Evolutionary conservation across 1,140 invertebrate species (phyloP).

Genomic region (Archivesica marissinica): DNA sequence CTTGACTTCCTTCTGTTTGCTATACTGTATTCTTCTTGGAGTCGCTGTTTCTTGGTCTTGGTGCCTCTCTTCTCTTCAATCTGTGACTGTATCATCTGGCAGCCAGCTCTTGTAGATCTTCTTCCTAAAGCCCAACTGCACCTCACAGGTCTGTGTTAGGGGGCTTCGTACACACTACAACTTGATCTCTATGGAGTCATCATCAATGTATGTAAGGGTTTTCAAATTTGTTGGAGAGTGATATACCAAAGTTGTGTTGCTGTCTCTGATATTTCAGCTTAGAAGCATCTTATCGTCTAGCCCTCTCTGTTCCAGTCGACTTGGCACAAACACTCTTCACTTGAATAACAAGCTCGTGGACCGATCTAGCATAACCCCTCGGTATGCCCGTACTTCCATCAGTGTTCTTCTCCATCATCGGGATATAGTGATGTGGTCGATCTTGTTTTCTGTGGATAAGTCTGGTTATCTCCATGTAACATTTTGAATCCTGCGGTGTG

Average conservation of each 20-base stretch:
- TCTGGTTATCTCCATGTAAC: slow-evolving; percentile 14
- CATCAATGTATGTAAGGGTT: not conserved
- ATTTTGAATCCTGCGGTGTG: not conserved
- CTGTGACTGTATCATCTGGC: not conserved
- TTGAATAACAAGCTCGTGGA: not conserved
- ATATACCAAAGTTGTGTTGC: too few species aligned
- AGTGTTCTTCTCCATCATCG: not conserved
- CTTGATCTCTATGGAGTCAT: not conserved
- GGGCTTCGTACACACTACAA: not conserved
- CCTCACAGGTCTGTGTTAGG: not conserved
- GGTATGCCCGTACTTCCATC: not conserved
- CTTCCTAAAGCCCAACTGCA: not conserved
- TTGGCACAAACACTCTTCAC: not conserved
- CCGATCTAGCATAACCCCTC: not conserved
- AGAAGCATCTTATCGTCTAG: not conserved
- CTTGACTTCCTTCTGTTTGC: not conserved
- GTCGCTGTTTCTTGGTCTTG: not conserved
- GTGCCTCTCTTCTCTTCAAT: not conserved
- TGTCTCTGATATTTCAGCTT: not conserved
- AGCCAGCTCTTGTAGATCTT: not conserved
- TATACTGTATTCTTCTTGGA: not conserved
- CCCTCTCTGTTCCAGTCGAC: not conserved
- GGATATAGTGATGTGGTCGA: slow-evolving; percentile 42
- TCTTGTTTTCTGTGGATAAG: slow-evolving; percentile 33
- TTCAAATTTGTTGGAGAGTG: not conserved